A percentile compares a stretch with the other conserved stretches of the same genome.
Conservation (phyloP, 1,140 invertebrate genomes). For the Melanaphis sacchari region DNA sequence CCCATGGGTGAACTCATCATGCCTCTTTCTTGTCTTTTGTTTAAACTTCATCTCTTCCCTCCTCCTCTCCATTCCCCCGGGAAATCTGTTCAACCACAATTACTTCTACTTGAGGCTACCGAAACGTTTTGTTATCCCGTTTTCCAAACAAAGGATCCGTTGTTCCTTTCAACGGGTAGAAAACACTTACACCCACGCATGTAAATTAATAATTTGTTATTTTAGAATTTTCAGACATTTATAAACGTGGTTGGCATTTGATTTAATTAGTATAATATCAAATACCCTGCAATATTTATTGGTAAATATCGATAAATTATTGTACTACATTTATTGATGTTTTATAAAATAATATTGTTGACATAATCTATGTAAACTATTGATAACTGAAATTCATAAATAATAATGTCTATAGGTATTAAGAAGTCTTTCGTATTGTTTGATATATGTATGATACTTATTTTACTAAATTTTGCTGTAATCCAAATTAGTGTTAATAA, state of each 20-base stretch:
- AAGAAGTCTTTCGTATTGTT: background rate
- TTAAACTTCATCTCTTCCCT: conserved; percentile 5
- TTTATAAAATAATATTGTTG: background rate
- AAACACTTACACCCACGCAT: background rate
- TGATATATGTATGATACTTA: background rate
- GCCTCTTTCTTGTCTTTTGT: conserved; percentile 39
- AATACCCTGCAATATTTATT: background rate
- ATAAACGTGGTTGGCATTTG: background rate
- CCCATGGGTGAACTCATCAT: conserved; percentile 31
- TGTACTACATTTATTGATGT: background rate
- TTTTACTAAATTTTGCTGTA: background rate
- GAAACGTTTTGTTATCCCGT: conserved; percentile 37
- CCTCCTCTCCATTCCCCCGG: background rate
- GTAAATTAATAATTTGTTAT: background rate
- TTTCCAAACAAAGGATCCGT: conserved; percentile 24
- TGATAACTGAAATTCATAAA: background rate
- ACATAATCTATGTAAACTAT: background rate
- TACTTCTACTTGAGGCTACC: conserved; percentile 26
- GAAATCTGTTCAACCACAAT: conserved; percentile 33
- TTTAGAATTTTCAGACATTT: background rate
- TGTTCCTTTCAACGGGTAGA: conserved; percentile 2
- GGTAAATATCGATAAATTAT: background rate
- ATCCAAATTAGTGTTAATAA: conserved; percentile 15
- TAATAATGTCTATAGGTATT: background rate
- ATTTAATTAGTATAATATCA: background rate